Conservation (phyloP, 2,113 vertebrate genomes). For the Vulpes ferrilata region DNA sequence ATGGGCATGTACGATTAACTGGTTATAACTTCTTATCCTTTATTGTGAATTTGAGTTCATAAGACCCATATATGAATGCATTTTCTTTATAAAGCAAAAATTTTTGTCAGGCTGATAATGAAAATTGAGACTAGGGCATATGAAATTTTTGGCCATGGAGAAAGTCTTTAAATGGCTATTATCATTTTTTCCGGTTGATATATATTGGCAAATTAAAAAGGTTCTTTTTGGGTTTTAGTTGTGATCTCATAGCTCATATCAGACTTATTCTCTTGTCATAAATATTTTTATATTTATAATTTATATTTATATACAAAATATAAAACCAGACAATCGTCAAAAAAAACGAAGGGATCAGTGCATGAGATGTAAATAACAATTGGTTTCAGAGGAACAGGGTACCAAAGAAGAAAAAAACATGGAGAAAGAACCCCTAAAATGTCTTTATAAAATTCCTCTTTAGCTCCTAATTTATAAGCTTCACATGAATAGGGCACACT, state of each 20-base stretch:
- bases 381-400: not conserved
- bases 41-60: slow-evolving; percentile 3
- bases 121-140: not conserved
- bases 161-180: slow-evolving; percentile 40
- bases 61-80: not conserved
- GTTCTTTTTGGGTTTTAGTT: not conserved
- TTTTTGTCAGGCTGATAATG: not conserved
- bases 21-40: not conserved
- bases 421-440: not conserved
- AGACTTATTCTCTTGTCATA: not conserved
- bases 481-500: not conserved
- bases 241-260: not conserved
- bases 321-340: slow-evolving; percentile 16
- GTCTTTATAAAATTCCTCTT: not conserved
- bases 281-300: not conserved
- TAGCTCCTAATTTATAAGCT: not conserved
- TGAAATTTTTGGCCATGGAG: not conserved
- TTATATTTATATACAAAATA: slow-evolving; percentile 26
- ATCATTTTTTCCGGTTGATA: not conserved
- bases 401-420: not conserved
- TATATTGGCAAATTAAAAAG: slow-evolving; percentile 14
- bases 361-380: not conserved
- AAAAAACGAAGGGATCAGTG: not conserved
- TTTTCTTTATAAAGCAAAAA: slow-evolving; percentile 46
- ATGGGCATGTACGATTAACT: not conserved